Evolutionary conservation across 1,140 invertebrate species (phyloP).

Genomic region (Panagrolaimus sp.): DNA sequence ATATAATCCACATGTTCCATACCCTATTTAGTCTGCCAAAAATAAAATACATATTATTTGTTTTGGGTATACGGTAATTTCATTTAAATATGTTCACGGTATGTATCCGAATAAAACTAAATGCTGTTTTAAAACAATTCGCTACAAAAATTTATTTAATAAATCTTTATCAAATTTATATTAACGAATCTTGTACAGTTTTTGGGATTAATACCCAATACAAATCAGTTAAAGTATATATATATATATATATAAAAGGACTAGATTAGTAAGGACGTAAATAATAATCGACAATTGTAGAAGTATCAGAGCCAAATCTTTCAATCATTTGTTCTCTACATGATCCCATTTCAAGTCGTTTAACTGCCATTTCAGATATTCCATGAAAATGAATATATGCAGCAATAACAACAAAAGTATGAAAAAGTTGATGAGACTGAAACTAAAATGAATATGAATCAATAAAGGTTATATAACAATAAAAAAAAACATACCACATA

Average conservation of each 20-base stretch:
- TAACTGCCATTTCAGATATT: conserved; percentile 84
- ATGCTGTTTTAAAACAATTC: too few relatives aligned
- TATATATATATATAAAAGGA: too few relatives aligned
- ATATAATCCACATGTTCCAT: conserved; percentile 11
- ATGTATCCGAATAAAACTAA: too few relatives aligned
- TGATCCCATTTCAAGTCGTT: conserved; percentile 18
- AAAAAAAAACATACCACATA: conserved; percentile 73
- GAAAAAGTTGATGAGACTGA: conserved; percentile 98
- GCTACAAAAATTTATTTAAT: too few relatives aligned
- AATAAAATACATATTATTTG: too few relatives aligned
- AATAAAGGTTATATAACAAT: neutral
- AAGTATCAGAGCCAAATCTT: conserved; percentile 1
- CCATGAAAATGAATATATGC: conserved; percentile 97
- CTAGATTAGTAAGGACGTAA: neutral
- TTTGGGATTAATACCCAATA: too few relatives aligned
- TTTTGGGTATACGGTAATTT: too few relatives aligned
- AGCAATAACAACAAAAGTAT: conserved; percentile 89
- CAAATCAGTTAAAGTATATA: too few relatives aligned
- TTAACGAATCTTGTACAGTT: too few relatives aligned
- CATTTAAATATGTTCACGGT: too few relatives aligned
- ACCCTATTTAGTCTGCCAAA: too few relatives aligned
- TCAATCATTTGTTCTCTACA: conserved; percentile 15
- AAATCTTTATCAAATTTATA: too few relatives aligned
- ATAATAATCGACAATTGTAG: conserved; percentile 1
- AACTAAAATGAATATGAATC: conserved; percentile 65